These are phyloP conservation scores for Agriotes lineatus DNA, from an alignment of 2,888 invertebrate genomes.

Conservation along the genomic window DNA sequence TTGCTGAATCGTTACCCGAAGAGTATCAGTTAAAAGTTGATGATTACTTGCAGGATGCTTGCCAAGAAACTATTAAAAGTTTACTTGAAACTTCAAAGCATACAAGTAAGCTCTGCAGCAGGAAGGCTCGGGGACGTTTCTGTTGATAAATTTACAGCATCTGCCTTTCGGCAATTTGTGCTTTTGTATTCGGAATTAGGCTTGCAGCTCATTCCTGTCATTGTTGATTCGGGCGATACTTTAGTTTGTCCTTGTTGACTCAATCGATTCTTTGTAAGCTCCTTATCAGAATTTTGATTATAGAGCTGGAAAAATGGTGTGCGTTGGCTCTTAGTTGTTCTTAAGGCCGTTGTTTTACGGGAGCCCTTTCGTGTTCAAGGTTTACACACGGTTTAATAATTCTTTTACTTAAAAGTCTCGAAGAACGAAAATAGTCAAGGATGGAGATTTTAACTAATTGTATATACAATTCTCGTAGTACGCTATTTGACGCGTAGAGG, in stretches of 20 bases:
- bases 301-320: neutral
- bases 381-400: no score
- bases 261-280: conserved; percentile 13
- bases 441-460: no score
- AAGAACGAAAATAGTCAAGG: no score
- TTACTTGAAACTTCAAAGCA: conserved; percentile 17
- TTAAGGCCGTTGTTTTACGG: neutral
- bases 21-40: neutral
- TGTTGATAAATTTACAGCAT: conserved; percentile 19
- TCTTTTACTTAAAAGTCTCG: no score
- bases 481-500: no score
- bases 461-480: no score
- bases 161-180: conserved; percentile 20
- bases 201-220: neutral
- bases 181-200: conserved; percentile 9
- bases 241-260: conserved; percentile 4
- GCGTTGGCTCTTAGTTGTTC: neutral
- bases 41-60: conserved; percentile 9
- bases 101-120: neutral
- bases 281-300: conserved; percentile 18
- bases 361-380: no score
- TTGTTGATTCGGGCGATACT: conserved; percentile 12
- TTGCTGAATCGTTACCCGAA: neutral
- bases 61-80: conserved; percentile 24
- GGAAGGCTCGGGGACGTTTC: neutral